A percentile compares a stretch with the other conserved stretches of the same genome.
Evolutionary conservation across 2,888 invertebrate species (phyloP).

Genomic region (Sisyra nigra): DNA sequence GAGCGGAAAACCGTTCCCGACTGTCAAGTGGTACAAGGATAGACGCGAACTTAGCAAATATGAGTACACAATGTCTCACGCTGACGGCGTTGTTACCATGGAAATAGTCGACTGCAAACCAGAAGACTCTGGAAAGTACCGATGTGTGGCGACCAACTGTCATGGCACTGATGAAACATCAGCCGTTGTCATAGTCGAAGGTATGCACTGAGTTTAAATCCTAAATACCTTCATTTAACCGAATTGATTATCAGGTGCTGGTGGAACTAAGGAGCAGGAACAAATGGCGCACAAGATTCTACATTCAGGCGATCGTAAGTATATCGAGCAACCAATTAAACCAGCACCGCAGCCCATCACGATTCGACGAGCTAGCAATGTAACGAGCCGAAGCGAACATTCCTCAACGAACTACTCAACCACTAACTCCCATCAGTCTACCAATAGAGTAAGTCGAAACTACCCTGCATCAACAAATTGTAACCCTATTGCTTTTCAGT

Average conservation of each 20-base stretch:
- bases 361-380: slow-evolving; percentile 38
- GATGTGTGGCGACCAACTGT: slow-evolving; percentile 81
- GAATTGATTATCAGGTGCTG: slow-evolving; percentile 41
- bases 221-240: slow-evolving; percentile 4
- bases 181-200: slow-evolving; percentile 92
- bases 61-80: slow-evolving; percentile 78
- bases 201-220: slow-evolving; percentile 27
- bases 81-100: slow-evolving; percentile 92
- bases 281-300: slow-evolving; percentile 75
- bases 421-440: slow-evolving; percentile 11
- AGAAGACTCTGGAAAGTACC: slow-evolving; percentile 92
- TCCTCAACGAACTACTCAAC: slow-evolving; percentile 23
- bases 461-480: background rate
- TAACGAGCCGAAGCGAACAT: slow-evolving; percentile 26
- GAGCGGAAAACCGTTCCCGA: slow-evolving; percentile 86
- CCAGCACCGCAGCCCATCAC: slow-evolving; percentile 63
- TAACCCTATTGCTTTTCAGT: background rate
- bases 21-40: slow-evolving; percentile 87
- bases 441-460: slow-evolving; percentile 9
- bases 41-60: slow-evolving; percentile 78
- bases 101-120: slow-evolving; percentile 92
- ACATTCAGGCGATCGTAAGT: slow-evolving; percentile 75
- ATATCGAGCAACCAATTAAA: slow-evolving; percentile 70
- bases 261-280: slow-evolving; percentile 65
- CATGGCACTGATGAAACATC: slow-evolving; percentile 92